Percentiles rank a stretch among this genome's conserved stretches.
Evolutionary conservation across 2,113 vertebrate genomes (phyloP).

Genomic region (Bungarus multicinctus): DNA sequence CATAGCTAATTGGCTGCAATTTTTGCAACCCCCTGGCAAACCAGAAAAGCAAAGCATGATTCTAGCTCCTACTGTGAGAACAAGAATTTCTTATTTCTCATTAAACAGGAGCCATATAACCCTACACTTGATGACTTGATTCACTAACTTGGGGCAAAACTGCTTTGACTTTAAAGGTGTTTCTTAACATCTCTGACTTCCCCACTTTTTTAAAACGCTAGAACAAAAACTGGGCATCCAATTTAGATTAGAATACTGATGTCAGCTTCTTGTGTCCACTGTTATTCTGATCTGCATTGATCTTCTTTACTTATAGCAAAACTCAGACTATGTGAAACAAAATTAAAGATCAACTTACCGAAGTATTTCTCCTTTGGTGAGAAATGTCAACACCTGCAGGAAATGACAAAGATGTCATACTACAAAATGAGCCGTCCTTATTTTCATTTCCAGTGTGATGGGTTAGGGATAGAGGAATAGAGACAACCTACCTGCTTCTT

Average conservation of each 20-base stretch:
- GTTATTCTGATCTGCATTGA: not conserved
- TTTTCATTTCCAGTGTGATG: not conserved
- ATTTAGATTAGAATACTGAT: not conserved
- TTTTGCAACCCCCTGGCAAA: not conserved
- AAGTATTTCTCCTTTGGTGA: slow-evolving; percentile 60
- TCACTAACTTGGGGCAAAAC: not conserved
- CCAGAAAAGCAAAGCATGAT: not conserved
- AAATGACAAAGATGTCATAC: slow-evolving; percentile 23
- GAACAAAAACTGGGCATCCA: not conserved
- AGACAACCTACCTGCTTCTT: not conserved
- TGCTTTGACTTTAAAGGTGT: not conserved
- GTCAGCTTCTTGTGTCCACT: not conserved
- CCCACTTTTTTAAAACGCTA: not conserved
- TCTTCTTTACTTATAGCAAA: not conserved
- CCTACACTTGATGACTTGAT: not conserved
- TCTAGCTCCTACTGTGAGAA: not conserved
- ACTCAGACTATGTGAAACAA: not conserved
- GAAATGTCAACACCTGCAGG: slow-evolving; percentile 63
- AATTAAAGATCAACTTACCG: slow-evolving; percentile 41
- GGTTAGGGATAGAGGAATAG: not conserved
- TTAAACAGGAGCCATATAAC: not conserved
- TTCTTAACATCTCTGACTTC: not conserved
- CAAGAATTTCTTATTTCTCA: not conserved
- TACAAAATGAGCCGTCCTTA: not conserved
- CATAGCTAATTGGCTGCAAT: not conserved